Conservation (phyloP, 1,140 invertebrate genomes). For the Aphelenchoides besseyi region DNA sequence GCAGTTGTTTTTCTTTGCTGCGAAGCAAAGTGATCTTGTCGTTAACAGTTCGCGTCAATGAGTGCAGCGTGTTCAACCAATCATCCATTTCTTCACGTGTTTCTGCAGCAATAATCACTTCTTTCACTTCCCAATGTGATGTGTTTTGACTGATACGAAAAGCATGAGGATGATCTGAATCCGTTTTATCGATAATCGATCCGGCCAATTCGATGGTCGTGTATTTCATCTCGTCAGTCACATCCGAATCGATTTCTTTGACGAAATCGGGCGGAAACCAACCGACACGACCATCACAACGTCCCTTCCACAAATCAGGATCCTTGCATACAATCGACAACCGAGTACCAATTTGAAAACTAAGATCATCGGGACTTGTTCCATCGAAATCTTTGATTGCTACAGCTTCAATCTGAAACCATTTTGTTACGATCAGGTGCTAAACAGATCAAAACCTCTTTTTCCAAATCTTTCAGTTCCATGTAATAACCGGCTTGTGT, state of each 20-base stretch:
- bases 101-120: constrained; percentile 51
- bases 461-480: constrained; percentile 56
- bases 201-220: constrained; percentile 57
- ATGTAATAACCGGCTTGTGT: constrained; percentile 55
- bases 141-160: constrained; percentile 43
- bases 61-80: constrained; percentile 49
- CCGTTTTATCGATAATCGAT: constrained; percentile 41
- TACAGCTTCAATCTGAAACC: constrained; percentile 45
- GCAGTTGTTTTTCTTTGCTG: constrained; percentile 53
- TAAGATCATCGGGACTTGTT: constrained; percentile 37
- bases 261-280: constrained; percentile 61
- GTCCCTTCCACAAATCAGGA: constrained; percentile 53
- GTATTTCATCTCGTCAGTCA: constrained; percentile 43
- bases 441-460: constrained; percentile 40
- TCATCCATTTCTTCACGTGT: constrained; percentile 52
- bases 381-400: constrained; percentile 51
- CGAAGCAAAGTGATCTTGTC: constrained; percentile 48
- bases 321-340: constrained; percentile 55
- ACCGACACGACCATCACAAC: constrained; percentile 43
- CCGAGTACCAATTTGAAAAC: constrained; percentile 49
- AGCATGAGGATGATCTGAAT: constrained; percentile 26
- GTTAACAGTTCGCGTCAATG: constrained; percentile 42
- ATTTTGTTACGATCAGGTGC: neutral
- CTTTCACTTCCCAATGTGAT: constrained; percentile 50
- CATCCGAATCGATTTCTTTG: constrained; percentile 38